Base-by-base conservation (phyloP, 2,888 invertebrate species). In the Megastigmus dorsalis region DNA sequence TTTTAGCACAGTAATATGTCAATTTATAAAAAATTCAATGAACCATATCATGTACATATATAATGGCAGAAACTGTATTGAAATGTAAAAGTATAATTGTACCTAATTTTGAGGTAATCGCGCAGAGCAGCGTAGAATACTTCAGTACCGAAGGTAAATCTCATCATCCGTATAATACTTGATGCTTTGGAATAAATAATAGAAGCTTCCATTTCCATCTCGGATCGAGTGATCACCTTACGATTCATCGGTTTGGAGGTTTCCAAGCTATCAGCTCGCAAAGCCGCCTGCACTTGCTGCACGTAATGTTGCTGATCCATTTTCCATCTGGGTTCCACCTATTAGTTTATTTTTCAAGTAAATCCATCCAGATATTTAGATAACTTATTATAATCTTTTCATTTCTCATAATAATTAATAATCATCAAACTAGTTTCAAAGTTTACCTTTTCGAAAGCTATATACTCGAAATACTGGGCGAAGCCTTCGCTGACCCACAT, bases 91-190 rank as follows among this genome's bases (percentile, higher is more conserved):
- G n/a, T 45, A 20, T 33, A 0, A 41, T 76, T 65, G 72, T 84
- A 88, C 88, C 82, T 80, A 4, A 76, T 67, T 9, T 72, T 71
- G 0, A 88, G 69, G 52, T 88, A 88, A 13, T 78, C 69, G 15
- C 68, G 74, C 1, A 88, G 66, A 36, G 80, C 84, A 0, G 54
- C 33, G 6, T 80, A 70, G 87, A 95, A 94, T 15, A 93, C 90
- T 0, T 92, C 90, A 57, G 94, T 92, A 0, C 97, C 97, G 26
- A 98, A 90, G 88, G 95, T 94, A 84, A 93, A 90, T 79, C 93
- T 92, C 94, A 98, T 96, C 98, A 98, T 98, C 52, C 97, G 91
- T 75, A 98, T 92, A 52, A 98, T 79, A 76, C 86, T 85, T 0
- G 82, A 86, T 30, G 84, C 87, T 72, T 87, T 88, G 3, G 80